These are phyloP conservation scores for Nanorana parkeri DNA, from an alignment of 2,113 vertebrate genomes.

Conservation along the genomic window DNA sequence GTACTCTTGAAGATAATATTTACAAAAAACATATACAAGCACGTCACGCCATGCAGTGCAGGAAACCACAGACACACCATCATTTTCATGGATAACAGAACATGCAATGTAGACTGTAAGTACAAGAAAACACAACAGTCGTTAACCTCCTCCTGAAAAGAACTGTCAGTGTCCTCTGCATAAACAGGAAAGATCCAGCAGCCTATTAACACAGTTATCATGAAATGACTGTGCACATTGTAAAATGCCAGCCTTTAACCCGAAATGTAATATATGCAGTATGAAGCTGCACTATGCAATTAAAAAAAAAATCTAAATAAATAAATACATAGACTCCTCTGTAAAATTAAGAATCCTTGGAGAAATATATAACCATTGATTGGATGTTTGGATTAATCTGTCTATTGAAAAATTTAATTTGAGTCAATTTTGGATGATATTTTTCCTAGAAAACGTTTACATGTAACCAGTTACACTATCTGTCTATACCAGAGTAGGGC, in stretches of 20 bases:
- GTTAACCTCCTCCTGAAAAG: conserved; percentile 36
- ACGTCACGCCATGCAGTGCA: conserved; percentile 24
- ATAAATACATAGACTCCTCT: no score
- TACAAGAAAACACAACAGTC: conserved; percentile 17
- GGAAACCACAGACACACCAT: conserved; percentile 38
- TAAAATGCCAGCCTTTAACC: neutral
- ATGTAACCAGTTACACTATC: no score
- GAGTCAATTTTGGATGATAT: no score
- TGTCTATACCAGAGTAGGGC: no score
- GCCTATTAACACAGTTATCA: neutral
- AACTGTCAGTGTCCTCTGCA: conserved; percentile 25
- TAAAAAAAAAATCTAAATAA: no score
- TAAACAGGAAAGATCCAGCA: conserved; percentile 22
- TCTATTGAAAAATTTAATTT: no score
- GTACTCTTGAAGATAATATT: conserved; percentile 32
- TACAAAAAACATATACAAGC: conserved; percentile 1
- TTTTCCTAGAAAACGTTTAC: no score
- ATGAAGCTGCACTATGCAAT: neutral
- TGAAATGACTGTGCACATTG: neutral
- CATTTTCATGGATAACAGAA: conserved; percentile 3
- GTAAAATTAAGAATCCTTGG: no score
- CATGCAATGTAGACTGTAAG: conserved; percentile 14
- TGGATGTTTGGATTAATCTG: no score
- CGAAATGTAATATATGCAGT: neutral
- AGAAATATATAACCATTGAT: no score